phyloP scores from a whole-genome alignment of 2,888 invertebrate genomes.

The Dichetophora obliterata region DNA sequence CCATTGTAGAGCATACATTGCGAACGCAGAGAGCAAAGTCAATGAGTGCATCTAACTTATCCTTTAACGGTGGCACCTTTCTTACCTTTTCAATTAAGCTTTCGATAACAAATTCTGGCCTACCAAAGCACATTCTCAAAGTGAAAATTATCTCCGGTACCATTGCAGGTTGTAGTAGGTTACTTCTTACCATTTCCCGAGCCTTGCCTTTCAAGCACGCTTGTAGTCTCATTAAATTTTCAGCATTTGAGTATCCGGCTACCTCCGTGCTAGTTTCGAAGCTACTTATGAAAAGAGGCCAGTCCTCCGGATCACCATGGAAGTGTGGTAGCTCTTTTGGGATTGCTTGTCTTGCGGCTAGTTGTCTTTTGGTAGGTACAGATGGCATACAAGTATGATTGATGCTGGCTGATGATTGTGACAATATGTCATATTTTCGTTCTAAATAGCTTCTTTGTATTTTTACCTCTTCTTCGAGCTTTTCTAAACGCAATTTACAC shows the following conservation, averaged over 20 bases:
- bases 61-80: neutral
- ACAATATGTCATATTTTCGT: conserved; percentile 14
- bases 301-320: conserved; percentile 20
- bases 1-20: too few species aligned
- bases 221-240: conserved; percentile 10
- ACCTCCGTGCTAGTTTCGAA: conserved; percentile 26
- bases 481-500: too few species aligned
- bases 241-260: conserved; percentile 22
- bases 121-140: conserved; percentile 28
- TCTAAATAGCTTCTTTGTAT: conserved; percentile 5
- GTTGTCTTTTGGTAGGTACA: neutral
- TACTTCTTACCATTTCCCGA: conserved; percentile 17
- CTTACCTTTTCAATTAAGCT: neutral
- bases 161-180: neutral
- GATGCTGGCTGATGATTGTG: neutral
- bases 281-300: neutral
- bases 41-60: too few species aligned
- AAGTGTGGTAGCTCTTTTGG: conserved; percentile 24
- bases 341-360: conserved; percentile 19
- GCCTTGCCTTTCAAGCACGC: conserved; percentile 2
- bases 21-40: too few species aligned
- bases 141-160: neutral
- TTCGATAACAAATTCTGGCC: conserved; percentile 30
- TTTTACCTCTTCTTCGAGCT: conserved; percentile 10
- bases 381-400: neutral